Evolutionary conservation across 2,797 vertebrate species (phyloP).

Genomic region (Emys orbicularis): DNA sequence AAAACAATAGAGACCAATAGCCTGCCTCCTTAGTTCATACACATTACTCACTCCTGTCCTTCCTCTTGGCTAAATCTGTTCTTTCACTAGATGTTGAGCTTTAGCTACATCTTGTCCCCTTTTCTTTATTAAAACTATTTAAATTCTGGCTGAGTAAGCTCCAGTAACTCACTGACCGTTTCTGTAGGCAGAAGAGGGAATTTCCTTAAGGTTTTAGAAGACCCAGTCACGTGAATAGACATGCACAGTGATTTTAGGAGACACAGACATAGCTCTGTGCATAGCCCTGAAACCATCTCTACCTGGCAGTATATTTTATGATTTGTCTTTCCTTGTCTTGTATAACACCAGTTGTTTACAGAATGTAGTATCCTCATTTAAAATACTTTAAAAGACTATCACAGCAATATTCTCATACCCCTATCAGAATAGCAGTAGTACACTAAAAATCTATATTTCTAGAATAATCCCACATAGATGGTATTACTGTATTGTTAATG

Average conservation of each 20-base stretch:
- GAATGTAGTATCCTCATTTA: neutral
- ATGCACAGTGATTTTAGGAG: constrained; percentile 13
- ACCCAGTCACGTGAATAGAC: neutral
- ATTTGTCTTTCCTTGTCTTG: constrained; percentile 28
- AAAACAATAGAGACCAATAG: neutral
- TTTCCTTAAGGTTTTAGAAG: constrained; percentile 14
- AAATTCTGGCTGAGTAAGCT: neutral
- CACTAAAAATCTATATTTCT: neutral
- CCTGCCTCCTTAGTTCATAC: neutral
- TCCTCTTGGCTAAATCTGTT: neutral
- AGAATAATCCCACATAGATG: neutral
- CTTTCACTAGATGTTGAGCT: neutral
- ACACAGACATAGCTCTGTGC: neutral
- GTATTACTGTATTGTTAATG: neutral
- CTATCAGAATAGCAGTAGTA: neutral
- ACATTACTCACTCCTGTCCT: neutral
- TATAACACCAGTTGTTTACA: neutral
- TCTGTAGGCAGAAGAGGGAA: neutral
- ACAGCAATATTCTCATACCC: neutral
- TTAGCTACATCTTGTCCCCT: neutral
- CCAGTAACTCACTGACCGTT: neutral
- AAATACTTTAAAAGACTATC: neutral
- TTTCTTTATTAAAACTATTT: neutral
- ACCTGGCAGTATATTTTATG: neutral
- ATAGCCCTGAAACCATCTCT: constrained; percentile 17